A percentile compares a stretch with the other conserved stretches of the same genome.
Conservation (phyloP, 1,140 invertebrate species). For the Bombus sylvicola region DNA sequence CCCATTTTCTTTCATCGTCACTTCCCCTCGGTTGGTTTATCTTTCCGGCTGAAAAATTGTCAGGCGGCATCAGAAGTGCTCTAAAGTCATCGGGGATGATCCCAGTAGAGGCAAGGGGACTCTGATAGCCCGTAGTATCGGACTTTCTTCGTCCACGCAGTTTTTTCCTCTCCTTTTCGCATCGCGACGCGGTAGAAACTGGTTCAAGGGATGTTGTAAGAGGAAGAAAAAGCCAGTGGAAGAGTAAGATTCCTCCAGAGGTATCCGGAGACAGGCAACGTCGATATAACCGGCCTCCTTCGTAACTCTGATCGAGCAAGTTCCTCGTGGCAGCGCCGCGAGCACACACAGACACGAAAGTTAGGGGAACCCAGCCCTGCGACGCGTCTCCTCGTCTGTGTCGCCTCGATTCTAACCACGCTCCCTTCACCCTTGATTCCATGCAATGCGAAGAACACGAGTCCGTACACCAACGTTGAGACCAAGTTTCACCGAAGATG, state of each 20-base stretch:
- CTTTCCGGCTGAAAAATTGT: constrained; percentile 42
- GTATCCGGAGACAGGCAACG: constrained; percentile 46
- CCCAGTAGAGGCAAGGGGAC: not conserved
- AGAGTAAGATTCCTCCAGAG: constrained; percentile 47
- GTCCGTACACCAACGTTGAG: constrained; percentile 7
- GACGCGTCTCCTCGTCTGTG: not conserved
- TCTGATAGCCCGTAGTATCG: constrained; percentile 3
- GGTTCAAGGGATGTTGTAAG: not conserved
- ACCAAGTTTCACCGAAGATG: constrained; percentile 77
- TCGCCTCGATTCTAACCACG: not conserved
- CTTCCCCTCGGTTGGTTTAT: constrained; percentile 27
- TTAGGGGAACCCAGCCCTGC: constrained; percentile 38
- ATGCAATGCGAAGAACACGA: constrained; percentile 30
- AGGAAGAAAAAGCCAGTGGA: not conserved
- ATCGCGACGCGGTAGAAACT: not conserved
- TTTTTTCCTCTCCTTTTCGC: too few species aligned
- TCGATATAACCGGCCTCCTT: constrained; percentile 61
- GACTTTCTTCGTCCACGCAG: not conserved
- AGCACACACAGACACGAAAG: constrained; percentile 64
- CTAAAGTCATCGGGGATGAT: constrained; percentile 36
- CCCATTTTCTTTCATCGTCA: constrained; percentile 14
- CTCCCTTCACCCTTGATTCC: not conserved
- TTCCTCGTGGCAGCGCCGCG: constrained; percentile 68
- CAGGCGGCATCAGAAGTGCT: constrained; percentile 21
- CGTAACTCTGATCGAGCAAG: constrained; percentile 79